Percentiles rank a stretch among this genome's conserved stretches.
Conservation (phyloP, 2,113 vertebrate genomes). For the Gallinago paraguaiae region DNA sequence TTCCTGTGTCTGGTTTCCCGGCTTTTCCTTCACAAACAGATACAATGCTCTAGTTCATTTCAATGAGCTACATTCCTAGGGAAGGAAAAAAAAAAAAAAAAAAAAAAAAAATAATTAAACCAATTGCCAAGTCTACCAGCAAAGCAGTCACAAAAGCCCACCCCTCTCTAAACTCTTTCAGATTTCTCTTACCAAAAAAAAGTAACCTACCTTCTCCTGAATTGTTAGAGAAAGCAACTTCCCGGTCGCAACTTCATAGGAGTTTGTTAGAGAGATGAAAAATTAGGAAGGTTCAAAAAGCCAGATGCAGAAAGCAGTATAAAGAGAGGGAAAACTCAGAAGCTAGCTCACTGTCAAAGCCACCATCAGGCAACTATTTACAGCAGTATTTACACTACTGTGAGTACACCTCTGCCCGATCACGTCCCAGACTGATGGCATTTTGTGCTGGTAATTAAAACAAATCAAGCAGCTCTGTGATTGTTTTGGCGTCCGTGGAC, state of each 20-base stretch:
- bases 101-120: slow-evolving; percentile 51
- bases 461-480: slow-evolving; percentile 98
- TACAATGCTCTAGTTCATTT: slow-evolving; percentile 83
- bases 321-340: slow-evolving; percentile 89
- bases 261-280: slow-evolving; percentile 87
- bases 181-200: slow-evolving; percentile 76
- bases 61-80: slow-evolving; percentile 76
- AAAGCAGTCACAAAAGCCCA: slow-evolving; percentile 77
- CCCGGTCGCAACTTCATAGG: slow-evolving; percentile 92
- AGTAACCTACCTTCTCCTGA: slow-evolving; percentile 95
- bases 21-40: slow-evolving; percentile 78
- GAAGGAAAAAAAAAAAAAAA: background rate
- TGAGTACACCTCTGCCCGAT: slow-evolving; percentile 92
- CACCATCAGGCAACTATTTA: slow-evolving; percentile 96
- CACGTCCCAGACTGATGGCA: slow-evolving; percentile 95
- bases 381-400: slow-evolving; percentile 94
- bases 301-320: slow-evolving; percentile 84
- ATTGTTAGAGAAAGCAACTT: slow-evolving; percentile 90
- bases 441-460: slow-evolving; percentile 98
- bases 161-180: slow-evolving; percentile 80
- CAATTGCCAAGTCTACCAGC: slow-evolving; percentile 75
- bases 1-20: slow-evolving; percentile 78
- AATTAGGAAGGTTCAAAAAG: slow-evolving; percentile 85
- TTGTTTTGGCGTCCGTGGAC: slow-evolving; percentile 99
- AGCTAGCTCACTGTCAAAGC: slow-evolving; percentile 95